A percentile compares a stretch with the other conserved stretches of the same genome.
phyloP scores from a whole-genome alignment of 2,888 invertebrate genomes.

The Brachyptera risi region DNA sequence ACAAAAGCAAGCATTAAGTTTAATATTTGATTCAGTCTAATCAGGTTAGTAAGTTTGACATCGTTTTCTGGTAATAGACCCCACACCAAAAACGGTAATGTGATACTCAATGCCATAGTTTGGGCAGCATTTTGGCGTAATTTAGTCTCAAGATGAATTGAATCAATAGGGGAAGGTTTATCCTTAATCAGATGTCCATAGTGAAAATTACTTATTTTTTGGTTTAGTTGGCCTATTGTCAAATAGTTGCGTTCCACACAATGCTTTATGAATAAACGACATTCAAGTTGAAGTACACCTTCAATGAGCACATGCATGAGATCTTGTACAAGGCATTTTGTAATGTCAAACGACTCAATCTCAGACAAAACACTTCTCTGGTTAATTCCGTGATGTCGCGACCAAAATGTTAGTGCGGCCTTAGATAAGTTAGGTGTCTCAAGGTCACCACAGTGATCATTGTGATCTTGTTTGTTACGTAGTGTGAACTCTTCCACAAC shows the following conservation, averaged over 20 bases:
- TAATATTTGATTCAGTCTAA: conserved; percentile 33
- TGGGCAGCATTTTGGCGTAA: conserved; percentile 36
- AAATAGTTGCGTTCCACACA: conserved; percentile 24
- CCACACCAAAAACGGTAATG: conserved; percentile 34
- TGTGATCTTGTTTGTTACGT: not conserved
- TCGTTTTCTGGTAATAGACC: conserved; percentile 30
- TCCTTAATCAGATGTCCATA: conserved; percentile 33
- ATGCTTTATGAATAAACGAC: conserved; percentile 27
- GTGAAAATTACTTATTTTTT: conserved; percentile 31
- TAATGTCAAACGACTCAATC: too few relatives aligned
- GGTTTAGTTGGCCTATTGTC: conserved; percentile 34
- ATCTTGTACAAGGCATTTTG: too few relatives aligned
- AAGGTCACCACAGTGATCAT: not conserved
- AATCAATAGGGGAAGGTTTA: too few relatives aligned
- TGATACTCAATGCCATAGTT: conserved; percentile 32
- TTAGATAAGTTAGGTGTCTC: too few relatives aligned
- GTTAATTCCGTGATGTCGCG: too few relatives aligned
- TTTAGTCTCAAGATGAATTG: conserved; percentile 22
- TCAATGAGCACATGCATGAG: too few relatives aligned
- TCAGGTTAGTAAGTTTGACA: conserved; percentile 26
- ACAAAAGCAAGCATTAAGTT: conserved; percentile 35
- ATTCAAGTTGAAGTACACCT: too few relatives aligned
- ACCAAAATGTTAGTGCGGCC: too few relatives aligned
- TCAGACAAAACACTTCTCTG: too few relatives aligned
- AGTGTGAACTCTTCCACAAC: not conserved